These are phyloP conservation scores for Apodemia zela DNA, from an alignment of 2,888 invertebrate species.

Conservation along the genomic window DNA sequence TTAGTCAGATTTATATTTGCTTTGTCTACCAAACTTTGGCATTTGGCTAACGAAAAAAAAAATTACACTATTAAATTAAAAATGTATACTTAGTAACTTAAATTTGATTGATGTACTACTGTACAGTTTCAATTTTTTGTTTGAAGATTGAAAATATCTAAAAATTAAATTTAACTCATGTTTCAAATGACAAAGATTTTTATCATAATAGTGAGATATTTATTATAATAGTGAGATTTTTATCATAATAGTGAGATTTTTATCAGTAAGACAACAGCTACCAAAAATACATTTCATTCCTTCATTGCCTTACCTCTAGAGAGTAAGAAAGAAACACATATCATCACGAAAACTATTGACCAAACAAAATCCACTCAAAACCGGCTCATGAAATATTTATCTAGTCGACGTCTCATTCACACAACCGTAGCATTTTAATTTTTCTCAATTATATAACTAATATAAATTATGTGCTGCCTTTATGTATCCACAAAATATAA, in stretches of 20 bases:
- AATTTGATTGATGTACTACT: no score
- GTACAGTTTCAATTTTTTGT: no score
- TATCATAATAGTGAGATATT: no score
- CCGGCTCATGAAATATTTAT: slow-evolving; percentile 20
- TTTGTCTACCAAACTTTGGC: background rate
- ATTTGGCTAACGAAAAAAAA: no score
- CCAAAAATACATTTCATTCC: background rate
- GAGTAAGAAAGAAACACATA: background rate
- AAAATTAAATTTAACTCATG: no score
- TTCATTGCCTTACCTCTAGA: background rate
- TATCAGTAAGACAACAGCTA: background rate
- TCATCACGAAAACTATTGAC: background rate
- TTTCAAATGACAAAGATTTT: no score
- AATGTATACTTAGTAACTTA: no score
- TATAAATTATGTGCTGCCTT: slow-evolving; percentile 26
- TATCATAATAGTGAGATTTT: no score
- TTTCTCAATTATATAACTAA: slow-evolving; percentile 31
- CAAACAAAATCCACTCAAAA: slow-evolving; percentile 19
- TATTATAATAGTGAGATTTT: background rate
- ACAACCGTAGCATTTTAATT: slow-evolving; percentile 28
- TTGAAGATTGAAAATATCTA: no score
- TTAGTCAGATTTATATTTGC: background rate
- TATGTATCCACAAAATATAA: slow-evolving; percentile 10
- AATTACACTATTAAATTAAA: no score
- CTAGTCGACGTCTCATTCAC: slow-evolving; percentile 21